A percentile compares a stretch with the other conserved stretches of the same genome.
phyloP scores from a whole-genome alignment of 2,888 invertebrate genomes.

The Ennomos quercinarius region DNA sequence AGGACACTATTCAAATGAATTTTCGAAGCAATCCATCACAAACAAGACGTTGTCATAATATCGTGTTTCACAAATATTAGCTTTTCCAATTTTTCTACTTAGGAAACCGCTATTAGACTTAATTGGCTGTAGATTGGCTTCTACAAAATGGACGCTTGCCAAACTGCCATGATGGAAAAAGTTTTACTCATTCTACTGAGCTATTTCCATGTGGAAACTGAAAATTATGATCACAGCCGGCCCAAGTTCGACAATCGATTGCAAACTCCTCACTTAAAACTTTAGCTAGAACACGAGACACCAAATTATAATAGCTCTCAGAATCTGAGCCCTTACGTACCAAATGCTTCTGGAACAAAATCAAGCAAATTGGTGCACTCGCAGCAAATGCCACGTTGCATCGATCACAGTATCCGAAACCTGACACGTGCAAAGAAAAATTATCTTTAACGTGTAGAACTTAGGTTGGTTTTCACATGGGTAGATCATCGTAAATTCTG shows the following conservation, averaged over 20 bases:
- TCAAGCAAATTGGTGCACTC: constrained; percentile 72
- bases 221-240: neutral
- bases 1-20: too few species aligned
- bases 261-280: neutral
- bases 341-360: constrained; percentile 59
- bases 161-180: too few species aligned
- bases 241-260: neutral
- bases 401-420: constrained; percentile 53
- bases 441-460: constrained; percentile 41
- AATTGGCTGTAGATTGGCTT: too few species aligned
- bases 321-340: constrained; percentile 32
- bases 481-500: constrained; percentile 49
- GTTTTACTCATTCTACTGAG: too few species aligned
- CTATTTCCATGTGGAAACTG: too few species aligned
- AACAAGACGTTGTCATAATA: too few species aligned
- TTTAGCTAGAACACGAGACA: constrained; percentile 11
- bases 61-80: too few species aligned
- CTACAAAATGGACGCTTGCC: too few species aligned
- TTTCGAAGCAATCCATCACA: too few species aligned
- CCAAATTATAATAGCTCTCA: constrained; percentile 21
- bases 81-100: too few species aligned
- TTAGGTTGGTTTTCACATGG: constrained; percentile 35
- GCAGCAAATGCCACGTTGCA: constrained; percentile 66
- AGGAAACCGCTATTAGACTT: too few species aligned
- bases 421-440: constrained; percentile 30